phyloP scores from a whole-genome alignment of 2,797 vertebrate genomes.

The Leptodactylus fallax region DNA sequence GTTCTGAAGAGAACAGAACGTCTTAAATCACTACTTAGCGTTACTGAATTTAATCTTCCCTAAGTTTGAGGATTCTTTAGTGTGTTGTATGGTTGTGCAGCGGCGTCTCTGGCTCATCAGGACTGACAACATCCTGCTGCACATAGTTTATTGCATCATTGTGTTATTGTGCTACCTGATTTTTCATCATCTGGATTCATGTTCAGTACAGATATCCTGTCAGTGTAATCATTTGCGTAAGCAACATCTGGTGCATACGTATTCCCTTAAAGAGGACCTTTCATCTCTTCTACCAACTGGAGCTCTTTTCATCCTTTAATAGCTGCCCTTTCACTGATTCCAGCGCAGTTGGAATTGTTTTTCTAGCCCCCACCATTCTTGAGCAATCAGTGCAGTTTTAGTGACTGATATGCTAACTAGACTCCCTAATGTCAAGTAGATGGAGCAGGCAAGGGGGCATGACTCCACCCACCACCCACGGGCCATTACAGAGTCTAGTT shows the following conservation, averaged over 20 bases:
- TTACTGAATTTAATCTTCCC: slow-evolving; percentile 37
- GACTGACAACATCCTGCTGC: background rate
- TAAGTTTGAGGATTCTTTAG: slow-evolving; percentile 23
- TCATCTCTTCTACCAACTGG: too few relatives aligned
- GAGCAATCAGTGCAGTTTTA: too few relatives aligned
- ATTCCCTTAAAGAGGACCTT: background rate
- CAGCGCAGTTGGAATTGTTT: too few relatives aligned
- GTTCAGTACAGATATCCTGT: background rate
- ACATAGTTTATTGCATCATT: background rate
- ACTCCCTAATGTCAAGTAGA: too few relatives aligned
- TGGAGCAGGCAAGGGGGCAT: too few relatives aligned
- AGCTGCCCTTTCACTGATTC: too few relatives aligned
- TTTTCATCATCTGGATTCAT: slow-evolving; percentile 13
- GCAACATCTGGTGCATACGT: slow-evolving; percentile 24
- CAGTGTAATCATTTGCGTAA: background rate
- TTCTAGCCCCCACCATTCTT: too few relatives aligned
- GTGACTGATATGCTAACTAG: too few relatives aligned
- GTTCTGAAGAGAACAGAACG: slow-evolving; percentile 38
- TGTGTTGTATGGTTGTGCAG: background rate
- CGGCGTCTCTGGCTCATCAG: slow-evolving; percentile 1
- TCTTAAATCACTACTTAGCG: slow-evolving; percentile 48
- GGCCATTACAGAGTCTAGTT: too few relatives aligned
- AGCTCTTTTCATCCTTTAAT: too few relatives aligned
- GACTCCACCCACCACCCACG: too few relatives aligned
- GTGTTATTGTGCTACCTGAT: background rate